Evolutionary conservation across 2,797 vertebrate genomes (phyloP).

Genomic region (Schizopygopsis pylzovi): DNA sequence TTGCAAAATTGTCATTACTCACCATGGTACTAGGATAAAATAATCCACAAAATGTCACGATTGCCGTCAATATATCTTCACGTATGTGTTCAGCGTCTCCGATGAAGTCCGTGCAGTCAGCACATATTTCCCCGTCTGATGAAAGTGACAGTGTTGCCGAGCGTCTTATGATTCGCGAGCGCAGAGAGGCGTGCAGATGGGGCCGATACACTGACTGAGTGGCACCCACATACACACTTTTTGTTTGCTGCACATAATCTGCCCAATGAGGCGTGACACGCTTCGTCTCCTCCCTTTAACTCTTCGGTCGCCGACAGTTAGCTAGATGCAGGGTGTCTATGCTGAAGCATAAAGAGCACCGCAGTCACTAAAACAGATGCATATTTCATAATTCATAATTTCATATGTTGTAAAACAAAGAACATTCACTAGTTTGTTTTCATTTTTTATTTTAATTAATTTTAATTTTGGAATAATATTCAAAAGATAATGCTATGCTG

Average conservation of each 20-base stretch:
- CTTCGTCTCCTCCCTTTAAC: conserved; percentile 96
- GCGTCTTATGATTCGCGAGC: conserved; percentile 61
- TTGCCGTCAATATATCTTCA: conserved; percentile 53
- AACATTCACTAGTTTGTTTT: neutral
- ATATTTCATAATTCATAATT: neutral
- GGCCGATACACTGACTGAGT: conserved; percentile 90
- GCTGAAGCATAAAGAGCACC: conserved; percentile 20
- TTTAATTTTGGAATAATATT: neutral
- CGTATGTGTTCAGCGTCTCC: conserved; percentile 36
- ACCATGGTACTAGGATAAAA: conserved; percentile 51
- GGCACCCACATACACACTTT: conserved; percentile 96
- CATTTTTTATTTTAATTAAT: neutral
- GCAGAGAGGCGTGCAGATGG: conserved; percentile 85
- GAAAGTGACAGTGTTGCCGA: conserved; percentile 68
- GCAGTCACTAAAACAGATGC: conserved; percentile 30
- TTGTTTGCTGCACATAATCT: conserved; percentile 99
- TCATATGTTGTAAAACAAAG: neutral
- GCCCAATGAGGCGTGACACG: conserved; percentile 98
- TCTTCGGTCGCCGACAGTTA: conserved; percentile 82
- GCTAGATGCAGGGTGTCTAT: conserved; percentile 59
- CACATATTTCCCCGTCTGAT: conserved; percentile 78
- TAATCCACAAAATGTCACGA: conserved; percentile 75
- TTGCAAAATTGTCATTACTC: conserved; percentile 46
- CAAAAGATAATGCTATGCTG: neutral
- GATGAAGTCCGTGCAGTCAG: conserved; percentile 70